These are phyloP conservation scores for Bellardia pandia DNA, from an alignment of 2,888 invertebrate species.

Conservation along the genomic window DNA sequence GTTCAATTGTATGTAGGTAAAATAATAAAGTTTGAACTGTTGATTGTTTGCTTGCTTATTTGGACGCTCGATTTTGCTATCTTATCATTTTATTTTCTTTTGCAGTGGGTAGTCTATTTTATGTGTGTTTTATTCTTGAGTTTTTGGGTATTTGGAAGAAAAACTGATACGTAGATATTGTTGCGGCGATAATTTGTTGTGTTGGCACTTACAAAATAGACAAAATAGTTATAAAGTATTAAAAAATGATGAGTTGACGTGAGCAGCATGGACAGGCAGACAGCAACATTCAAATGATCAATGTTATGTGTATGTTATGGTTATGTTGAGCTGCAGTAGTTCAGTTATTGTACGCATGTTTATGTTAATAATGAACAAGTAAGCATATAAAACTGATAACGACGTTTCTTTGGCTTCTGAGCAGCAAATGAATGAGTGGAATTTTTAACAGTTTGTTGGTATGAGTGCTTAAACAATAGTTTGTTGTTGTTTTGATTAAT, in stretches of 20 bases:
- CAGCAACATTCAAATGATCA: slow-evolving; percentile 19
- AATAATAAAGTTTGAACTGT: slow-evolving; percentile 5
- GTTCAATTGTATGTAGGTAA: slow-evolving; percentile 29
- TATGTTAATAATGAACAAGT: slow-evolving; percentile 23
- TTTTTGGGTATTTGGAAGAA: not conserved
- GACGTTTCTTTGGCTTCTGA: slow-evolving; percentile 68
- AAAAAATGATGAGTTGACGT: slow-evolving; percentile 31
- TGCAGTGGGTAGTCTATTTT: not conserved
- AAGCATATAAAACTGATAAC: slow-evolving; percentile 29
- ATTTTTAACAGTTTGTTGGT: not conserved
- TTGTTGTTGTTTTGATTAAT: slow-evolving; percentile 3
- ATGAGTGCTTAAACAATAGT: not conserved
- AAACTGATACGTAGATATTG: slow-evolving; percentile 28
- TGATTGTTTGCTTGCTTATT: not conserved
- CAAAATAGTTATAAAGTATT: slow-evolving; percentile 1
- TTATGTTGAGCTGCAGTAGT: not conserved
- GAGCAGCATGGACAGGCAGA: not conserved
- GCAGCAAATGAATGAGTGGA: slow-evolving; percentile 1
- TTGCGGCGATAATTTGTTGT: slow-evolving; percentile 31
- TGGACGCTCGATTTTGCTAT: slow-evolving; percentile 23
- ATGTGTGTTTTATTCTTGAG: not conserved
- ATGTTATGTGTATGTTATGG: not conserved
- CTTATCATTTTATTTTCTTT: slow-evolving; percentile 41
- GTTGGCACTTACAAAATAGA: slow-evolving; percentile 37
- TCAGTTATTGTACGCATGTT: slow-evolving; percentile 22